These are phyloP conservation scores for Diaperis boleti DNA, from an alignment of 2,888 invertebrate species.

Conservation along the genomic window DNA sequence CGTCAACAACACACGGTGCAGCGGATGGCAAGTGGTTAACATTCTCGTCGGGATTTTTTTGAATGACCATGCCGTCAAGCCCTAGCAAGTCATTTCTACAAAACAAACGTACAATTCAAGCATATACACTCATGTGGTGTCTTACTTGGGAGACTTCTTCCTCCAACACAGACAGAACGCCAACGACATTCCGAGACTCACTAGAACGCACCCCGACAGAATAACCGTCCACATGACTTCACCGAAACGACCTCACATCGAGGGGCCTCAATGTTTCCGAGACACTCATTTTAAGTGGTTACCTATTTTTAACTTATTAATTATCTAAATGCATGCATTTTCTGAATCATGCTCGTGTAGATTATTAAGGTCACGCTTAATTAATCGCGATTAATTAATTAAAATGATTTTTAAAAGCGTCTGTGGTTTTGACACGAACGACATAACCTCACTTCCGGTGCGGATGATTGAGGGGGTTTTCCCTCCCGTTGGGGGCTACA, in stretches of 20 bases:
- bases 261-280: conserved; percentile 1
- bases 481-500: too few species aligned
- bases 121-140: conserved; percentile 39
- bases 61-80: conserved; percentile 79
- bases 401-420: too few species aligned
- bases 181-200: conserved; percentile 59
- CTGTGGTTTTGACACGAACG: too few species aligned
- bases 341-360: conserved; percentile 4
- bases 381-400: too few species aligned
- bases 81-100: conserved; percentile 78
- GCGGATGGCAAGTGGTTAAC: conserved; percentile 66
- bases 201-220: conserved; percentile 55
- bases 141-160: conserved; percentile 63
- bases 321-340: conserved; percentile 6
- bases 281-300: background rate
- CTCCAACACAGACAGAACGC: conserved; percentile 64
- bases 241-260: conserved; percentile 8
- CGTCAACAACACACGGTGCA: conserved; percentile 56
- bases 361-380: background rate
- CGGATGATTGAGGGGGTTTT: too few species aligned
- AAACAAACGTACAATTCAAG: conserved; percentile 41
- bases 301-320: background rate
- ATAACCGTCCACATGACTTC: conserved; percentile 48
- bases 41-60: conserved; percentile 77
- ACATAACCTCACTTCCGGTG: too few species aligned